Base-by-base conservation (phyloP, 2,888 invertebrate species). In the Allygus modestus region DNA sequence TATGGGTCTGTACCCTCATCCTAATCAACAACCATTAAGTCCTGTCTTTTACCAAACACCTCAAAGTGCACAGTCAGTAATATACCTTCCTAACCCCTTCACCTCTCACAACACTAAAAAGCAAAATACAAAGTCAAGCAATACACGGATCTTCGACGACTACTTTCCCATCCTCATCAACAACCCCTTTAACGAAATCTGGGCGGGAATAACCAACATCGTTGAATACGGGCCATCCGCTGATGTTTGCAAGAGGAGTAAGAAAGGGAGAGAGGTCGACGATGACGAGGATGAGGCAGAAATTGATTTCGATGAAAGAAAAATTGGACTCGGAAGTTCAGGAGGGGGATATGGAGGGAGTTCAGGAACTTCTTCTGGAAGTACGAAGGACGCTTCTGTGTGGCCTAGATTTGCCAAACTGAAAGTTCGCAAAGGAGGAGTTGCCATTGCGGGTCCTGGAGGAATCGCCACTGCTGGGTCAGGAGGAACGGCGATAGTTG, bases 381-480 rank as follows among this genome's bases (percentile, higher is more conserved):
- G n/a, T 7, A 58, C 77, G 33, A 85, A 86, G n/a, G 85, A 84
- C 31, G 20, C 37, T 65, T 31, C 12, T 33, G 51, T 84, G n/a
- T 88, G 87, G 7, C 88, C 89, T 0, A 87, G 87, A 69, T 88
- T 89, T 46, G 87, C 88, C n/a, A 87, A 87, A 65, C 89, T 96
- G 31, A 94, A 93, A 89, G 95, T 96, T 26, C 92, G 94, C 85
- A 93, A 93, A 89, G 96, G 96, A 1, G 96, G 96, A 20, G 95
- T 96, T 7, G 95, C 96, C 0, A 96, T 96, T 81, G 96, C 96
- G 0, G 96, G 96, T 0, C 96, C 96, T 0, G 95, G 95, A n/a
- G 96, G 96, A 46, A 94, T 95, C 15, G 96, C 96, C 0, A 96
- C 95, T 0, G 96, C 95, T 0, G 96, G 95, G 17, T 93, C 93